Evolutionary conservation across 2,797 vertebrate genomes (phyloP).

Genomic region (Epinephelus coioides): DNA sequence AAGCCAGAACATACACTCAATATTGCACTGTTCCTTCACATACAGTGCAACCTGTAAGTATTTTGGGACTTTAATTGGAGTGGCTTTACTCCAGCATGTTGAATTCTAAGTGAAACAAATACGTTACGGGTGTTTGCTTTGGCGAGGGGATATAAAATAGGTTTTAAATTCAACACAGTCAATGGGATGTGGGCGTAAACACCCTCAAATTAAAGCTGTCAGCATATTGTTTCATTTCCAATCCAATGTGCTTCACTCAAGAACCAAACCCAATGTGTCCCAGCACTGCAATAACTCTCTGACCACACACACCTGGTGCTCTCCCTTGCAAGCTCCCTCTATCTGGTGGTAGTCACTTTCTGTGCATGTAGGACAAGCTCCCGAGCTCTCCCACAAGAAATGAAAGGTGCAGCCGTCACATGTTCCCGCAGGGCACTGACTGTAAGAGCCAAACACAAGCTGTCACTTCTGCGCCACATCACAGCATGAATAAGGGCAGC

Average conservation of each 20-base stretch:
- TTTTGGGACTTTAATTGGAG: constrained; percentile 1
- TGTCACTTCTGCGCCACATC: constrained; percentile 2
- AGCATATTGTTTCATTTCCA: constrained; percentile 10
- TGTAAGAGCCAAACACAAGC: constrained; percentile 71
- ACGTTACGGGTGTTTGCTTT: constrained; percentile 6
- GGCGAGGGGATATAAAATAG: background rate
- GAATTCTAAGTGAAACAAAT: constrained; percentile 28
- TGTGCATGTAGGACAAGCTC: constrained; percentile 94
- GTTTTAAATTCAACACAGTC: constrained; percentile 6
- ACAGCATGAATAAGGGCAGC: background rate
- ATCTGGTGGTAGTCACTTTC: constrained; percentile 93
- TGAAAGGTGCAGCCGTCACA: constrained; percentile 95
- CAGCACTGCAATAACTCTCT: background rate
- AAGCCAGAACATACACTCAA: too few relatives aligned
- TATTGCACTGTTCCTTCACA: background rate
- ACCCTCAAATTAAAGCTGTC: constrained; percentile 9
- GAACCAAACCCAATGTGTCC: background rate
- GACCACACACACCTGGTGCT: constrained; percentile 87
- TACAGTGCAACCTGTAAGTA: background rate
- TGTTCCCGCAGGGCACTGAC: constrained; percentile 94
- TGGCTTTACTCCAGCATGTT: background rate
- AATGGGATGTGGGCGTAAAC: background rate
- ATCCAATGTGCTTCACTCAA: background rate
- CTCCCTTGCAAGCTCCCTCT: constrained; percentile 94
- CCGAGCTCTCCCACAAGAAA: constrained; percentile 96